Evolutionary conservation across 2,113 vertebrate genomes (phyloP).

Genomic region (Lamprotornis superbus): DNA sequence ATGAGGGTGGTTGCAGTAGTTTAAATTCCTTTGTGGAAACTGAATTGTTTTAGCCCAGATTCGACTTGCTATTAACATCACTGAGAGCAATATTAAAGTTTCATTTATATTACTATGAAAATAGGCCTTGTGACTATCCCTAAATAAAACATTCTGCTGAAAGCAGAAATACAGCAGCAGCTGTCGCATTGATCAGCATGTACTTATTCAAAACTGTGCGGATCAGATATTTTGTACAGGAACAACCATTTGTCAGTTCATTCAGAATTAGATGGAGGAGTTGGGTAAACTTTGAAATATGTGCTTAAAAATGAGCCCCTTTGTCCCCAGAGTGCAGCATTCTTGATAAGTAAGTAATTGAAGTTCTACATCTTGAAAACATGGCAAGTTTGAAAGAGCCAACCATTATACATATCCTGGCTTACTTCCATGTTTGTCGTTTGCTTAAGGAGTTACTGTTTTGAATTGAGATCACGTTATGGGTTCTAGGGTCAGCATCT

Average conservation of each 20-base stretch:
- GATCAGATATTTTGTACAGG: neutral
- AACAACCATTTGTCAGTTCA: neutral
- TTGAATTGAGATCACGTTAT: neutral
- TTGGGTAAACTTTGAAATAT: neutral
- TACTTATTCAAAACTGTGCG: neutral
- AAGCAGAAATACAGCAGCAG: slow-evolving; percentile 4
- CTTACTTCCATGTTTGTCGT: neutral
- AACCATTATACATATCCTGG: neutral
- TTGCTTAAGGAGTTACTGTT: neutral
- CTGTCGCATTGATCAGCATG: neutral
- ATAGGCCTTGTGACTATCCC: neutral
- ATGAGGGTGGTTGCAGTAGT: neutral
- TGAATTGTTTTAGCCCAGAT: neutral
- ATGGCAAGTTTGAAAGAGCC: neutral
- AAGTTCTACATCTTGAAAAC: neutral
- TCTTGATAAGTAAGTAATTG: neutral
- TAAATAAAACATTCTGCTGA: neutral
- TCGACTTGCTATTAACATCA: neutral
- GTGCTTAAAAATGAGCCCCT: neutral
- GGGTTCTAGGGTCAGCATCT: neutral
- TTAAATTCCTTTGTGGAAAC: neutral
- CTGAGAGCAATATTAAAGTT: neutral
- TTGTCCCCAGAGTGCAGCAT: neutral
- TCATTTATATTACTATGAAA: neutral
- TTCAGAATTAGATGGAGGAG: neutral